Evolutionary conservation across 2,888 invertebrate genomes (phyloP).

Genomic region (Ophion costatus): DNA sequence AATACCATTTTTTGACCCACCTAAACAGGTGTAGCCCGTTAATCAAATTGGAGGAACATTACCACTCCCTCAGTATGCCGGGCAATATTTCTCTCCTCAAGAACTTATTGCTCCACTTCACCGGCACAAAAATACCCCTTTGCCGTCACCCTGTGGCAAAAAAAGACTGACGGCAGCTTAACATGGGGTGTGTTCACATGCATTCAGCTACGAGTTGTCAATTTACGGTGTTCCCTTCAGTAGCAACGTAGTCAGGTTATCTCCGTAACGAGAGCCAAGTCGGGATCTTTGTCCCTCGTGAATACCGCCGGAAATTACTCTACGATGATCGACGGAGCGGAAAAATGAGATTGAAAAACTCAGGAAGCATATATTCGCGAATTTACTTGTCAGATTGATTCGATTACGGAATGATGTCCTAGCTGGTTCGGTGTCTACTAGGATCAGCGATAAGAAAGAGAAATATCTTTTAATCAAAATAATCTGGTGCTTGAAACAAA

Average conservation of each 20-base stretch:
- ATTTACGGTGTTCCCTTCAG: slow-evolving; percentile 54
- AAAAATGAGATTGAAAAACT: slow-evolving; percentile 19
- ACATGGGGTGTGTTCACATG: background rate
- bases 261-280: slow-evolving; percentile 43
- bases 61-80: slow-evolving; percentile 19
- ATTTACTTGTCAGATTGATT: slow-evolving; percentile 60
- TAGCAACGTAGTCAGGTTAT: slow-evolving; percentile 53
- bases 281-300: slow-evolving; percentile 18
- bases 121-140: background rate
- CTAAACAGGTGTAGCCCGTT: too few relatives aligned
- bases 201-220: slow-evolving; percentile 34
- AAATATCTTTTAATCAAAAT: slow-evolving; percentile 1
- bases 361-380: slow-evolving; percentile 33
- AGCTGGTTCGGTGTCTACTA: slow-evolving; percentile 38
- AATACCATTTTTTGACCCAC: background rate
- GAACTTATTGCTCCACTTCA: slow-evolving; percentile 28
- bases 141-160: slow-evolving; percentile 24
- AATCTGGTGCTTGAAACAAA: too few relatives aligned
- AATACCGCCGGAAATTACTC: slow-evolving; percentile 29
- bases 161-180: background rate
- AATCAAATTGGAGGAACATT: background rate
- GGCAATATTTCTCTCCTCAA: slow-evolving; percentile 19
- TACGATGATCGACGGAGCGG: slow-evolving; percentile 27
- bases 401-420: slow-evolving; percentile 48
- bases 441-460: slow-evolving; percentile 51